Evolutionary conservation across 1,140 invertebrate genomes (phyloP).

Genomic region (Notospermus geniculatus): DNA sequence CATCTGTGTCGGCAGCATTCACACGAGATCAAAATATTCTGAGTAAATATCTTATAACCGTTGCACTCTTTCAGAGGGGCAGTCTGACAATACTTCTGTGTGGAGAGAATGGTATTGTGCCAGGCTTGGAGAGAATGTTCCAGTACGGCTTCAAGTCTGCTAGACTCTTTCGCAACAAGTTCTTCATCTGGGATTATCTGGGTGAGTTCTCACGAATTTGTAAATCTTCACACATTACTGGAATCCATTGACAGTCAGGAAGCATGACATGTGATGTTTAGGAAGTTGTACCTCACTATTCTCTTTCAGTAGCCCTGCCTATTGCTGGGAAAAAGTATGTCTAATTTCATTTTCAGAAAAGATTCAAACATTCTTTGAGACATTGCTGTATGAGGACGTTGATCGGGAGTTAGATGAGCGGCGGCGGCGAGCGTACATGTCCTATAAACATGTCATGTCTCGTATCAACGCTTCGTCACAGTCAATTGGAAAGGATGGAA

Average conservation of each 20-base stretch:
- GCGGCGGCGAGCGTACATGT: neutral
- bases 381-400: slow-evolving; percentile 48
- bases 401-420: slow-evolving; percentile 10
- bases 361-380: slow-evolving; percentile 81
- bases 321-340: slow-evolving; percentile 12
- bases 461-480: slow-evolving; percentile 73
- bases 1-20: neutral
- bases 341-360: slow-evolving; percentile 64
- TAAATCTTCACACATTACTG: neutral
- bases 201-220: slow-evolving; percentile 63
- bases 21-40: neutral
- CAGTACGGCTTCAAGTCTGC: slow-evolving; percentile 77
- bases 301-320: slow-evolving; percentile 20
- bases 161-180: slow-evolving; percentile 87
- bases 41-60: neutral
- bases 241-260: neutral
- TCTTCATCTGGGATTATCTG: slow-evolving; percentile 98
- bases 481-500: slow-evolving; percentile 93
- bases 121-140: slow-evolving; percentile 91
- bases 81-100: slow-evolving; percentile 90
- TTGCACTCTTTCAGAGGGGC: slow-evolving; percentile 55
- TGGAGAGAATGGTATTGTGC: slow-evolving; percentile 89
- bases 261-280: slow-evolving; percentile 8
- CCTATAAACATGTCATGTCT: neutral
- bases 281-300: neutral